Evolutionary conservation across 2,113 vertebrate genomes (phyloP).

Genomic region (Catharus bicknelli): DNA sequence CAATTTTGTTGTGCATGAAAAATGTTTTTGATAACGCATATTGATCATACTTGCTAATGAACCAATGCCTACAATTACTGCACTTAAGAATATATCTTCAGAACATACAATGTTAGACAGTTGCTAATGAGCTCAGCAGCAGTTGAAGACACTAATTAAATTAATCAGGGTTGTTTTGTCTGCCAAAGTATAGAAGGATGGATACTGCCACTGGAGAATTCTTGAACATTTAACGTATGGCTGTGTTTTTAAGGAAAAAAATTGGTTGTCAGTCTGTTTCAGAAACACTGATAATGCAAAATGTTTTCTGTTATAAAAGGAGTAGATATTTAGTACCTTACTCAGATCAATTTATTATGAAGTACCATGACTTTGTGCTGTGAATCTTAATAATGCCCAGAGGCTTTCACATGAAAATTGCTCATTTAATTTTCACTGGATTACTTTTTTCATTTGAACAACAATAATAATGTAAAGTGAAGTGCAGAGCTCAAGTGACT

Average conservation of each 20-base stretch:
- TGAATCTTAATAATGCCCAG: slow-evolving; percentile 9
- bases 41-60: slow-evolving; percentile 23
- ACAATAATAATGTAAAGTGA: slow-evolving; percentile 12
- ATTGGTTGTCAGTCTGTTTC: background rate
- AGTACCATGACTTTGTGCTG: background rate
- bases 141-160: background rate
- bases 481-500: background rate
- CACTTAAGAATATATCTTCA: background rate
- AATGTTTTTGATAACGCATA: background rate
- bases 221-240: background rate
- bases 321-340: slow-evolving; percentile 35
- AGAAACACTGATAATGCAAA: background rate
- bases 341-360: slow-evolving; percentile 55
- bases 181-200: background rate
- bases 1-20: slow-evolving; percentile 40
- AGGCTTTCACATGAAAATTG: slow-evolving; percentile 15
- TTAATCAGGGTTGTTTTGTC: background rate
- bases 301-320: background rate
- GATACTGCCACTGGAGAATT: background rate
- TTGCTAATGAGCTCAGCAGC: background rate
- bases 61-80: background rate
- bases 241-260: background rate
- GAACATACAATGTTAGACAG: background rate
- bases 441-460: slow-evolving; percentile 47
- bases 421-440: slow-evolving; percentile 46